These are phyloP conservation scores for Caenorhabditis sp. DNA, from an alignment of 2,888 invertebrate genomes.

Conservation along the genomic window DNA sequence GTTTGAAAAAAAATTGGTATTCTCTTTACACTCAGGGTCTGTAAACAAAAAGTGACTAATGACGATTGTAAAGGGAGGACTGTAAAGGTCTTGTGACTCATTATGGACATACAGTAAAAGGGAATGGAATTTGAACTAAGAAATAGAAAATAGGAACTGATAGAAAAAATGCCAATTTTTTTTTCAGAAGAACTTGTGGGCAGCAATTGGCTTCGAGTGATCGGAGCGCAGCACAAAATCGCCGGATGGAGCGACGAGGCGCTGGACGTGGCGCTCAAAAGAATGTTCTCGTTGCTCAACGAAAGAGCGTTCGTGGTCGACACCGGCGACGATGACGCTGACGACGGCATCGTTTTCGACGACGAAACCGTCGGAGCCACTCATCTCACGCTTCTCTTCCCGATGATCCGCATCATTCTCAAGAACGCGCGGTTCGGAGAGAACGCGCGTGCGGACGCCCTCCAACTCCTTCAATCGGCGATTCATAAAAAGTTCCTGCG, in stretches of 20 bases:
- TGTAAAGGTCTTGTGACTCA: no score
- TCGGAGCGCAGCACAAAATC: conserved; percentile 65
- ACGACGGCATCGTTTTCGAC: conserved; percentile 35
- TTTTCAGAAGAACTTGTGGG: conserved; percentile 71
- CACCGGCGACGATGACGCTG: conserved; percentile 64
- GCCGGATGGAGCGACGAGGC: conserved; percentile 66
- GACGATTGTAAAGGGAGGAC: no score
- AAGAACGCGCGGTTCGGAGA: conserved; percentile 42
- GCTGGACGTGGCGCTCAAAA: conserved; percentile 66
- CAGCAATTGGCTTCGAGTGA: conserved; percentile 68
- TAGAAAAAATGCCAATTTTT: not conserved
- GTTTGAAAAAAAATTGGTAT: no score
- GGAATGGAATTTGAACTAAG: no score
- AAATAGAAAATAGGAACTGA: no score
- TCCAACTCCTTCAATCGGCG: conserved; percentile 58
- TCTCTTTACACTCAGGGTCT: no score
- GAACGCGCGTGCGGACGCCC: conserved; percentile 37
- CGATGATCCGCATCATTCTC: conserved; percentile 58
- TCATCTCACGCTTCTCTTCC: conserved; percentile 65
- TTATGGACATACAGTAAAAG: no score
- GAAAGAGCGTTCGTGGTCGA: conserved; percentile 70
- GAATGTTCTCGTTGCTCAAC: conserved; percentile 68
- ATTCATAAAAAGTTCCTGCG: conserved; percentile 61
- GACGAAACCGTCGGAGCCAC: conserved; percentile 69
- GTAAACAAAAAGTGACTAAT: no score